Evolutionary conservation across 2,888 invertebrate species (phyloP), one percentile per base, ranked within the genome.

Genomic region (Dolichopus griseipennis): DNA sequence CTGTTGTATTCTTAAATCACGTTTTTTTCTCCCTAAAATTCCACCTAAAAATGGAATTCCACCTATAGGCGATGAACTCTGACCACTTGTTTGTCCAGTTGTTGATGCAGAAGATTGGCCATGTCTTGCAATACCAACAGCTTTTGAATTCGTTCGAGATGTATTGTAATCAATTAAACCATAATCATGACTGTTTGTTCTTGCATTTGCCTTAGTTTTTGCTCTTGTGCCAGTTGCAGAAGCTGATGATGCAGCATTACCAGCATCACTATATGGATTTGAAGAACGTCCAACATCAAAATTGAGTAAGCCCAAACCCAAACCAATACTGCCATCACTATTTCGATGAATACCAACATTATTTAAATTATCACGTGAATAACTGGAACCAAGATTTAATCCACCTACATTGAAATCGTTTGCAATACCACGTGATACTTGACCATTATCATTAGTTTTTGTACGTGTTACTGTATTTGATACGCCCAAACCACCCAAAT

Each of bases 371-470:
- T 76, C 73, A 2, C 72, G 74, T n/a, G 78, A 78, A 1, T 79
- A 66, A 1, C 80, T 78, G 3, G 78, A 75, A 0, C 77, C 79
- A 8, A 80, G 62, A 0, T 75, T 79, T 0, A 78, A 4, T 0
- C 76, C 72, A 2, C 79, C 80, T 18, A 81, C 66, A 65, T 79
- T 76, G 41, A 80, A 72, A 63, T 78, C 76, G 70, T 79, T 72
- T 0, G 74, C 70, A 12, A 79, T 71, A 6, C 70, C 66, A 65
- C 66, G 62, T 0, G 77, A 75, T 0, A 76, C 73, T 12, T 72
- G 74, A 0, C 78, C 78, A 68, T 78, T 78, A 6, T 75, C 75
- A 10, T 74, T 71, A 5, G 76, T 74, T 64, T 73, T 70, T 0
- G 76, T 74, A 15, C 75, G 74, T 5, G 79, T 78, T 61, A 79